Evolutionary conservation across 2,888 invertebrate species (phyloP).

Genomic region (Drosophila paracracens): DNA sequence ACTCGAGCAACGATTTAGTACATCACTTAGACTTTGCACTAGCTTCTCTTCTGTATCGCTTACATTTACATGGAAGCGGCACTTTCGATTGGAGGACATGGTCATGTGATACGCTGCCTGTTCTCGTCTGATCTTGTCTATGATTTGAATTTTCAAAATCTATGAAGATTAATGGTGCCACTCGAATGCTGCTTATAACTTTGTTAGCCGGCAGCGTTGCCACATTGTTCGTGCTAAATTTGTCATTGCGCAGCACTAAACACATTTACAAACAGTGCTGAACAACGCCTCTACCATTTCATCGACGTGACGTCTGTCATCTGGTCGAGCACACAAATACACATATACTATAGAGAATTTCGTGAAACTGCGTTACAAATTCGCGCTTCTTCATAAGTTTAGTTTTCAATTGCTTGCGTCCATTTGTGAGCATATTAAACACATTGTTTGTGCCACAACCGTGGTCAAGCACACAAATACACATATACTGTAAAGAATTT

Average conservation of each 20-base stretch:
- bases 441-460: neutral
- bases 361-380: constrained; percentile 58
- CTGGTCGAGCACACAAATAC: constrained; percentile 25
- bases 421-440: neutral
- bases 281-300: neutral
- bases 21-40: constrained; percentile 35
- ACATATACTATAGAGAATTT: constrained; percentile 36
- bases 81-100: constrained; percentile 34
- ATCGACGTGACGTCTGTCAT: constrained; percentile 43
- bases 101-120: neutral
- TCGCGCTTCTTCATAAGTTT: constrained; percentile 7
- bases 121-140: neutral
- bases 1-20: constrained; percentile 38
- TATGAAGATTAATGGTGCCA: neutral
- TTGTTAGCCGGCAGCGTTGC: constrained; percentile 19
- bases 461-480: no score
- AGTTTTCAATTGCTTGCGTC: neutral
- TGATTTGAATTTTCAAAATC: constrained; percentile 3
- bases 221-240: neutral
- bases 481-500: no score
- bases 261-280: constrained; percentile 28
- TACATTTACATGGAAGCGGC: constrained; percentile 31
- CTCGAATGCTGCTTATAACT: neutral
- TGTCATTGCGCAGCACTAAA: constrained; percentile 10
- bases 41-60: constrained; percentile 51